Evolutionary conservation across 2,888 invertebrate genomes (phyloP).

Genomic region (Halocaridina rubra): DNA sequence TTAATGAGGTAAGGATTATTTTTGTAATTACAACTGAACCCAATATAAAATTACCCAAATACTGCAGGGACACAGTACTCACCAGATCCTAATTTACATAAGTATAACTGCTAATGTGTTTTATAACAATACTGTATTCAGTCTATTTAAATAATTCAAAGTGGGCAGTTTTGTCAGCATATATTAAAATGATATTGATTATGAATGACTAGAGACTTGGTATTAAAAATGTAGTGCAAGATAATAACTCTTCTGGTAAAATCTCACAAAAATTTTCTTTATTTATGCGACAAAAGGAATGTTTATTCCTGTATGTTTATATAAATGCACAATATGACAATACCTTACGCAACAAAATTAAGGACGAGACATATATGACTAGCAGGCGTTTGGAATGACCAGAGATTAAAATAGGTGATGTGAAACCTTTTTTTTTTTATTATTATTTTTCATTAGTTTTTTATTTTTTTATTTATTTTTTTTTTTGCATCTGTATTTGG

Average conservation of each 20-base stretch:
- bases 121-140: constrained; percentile 49
- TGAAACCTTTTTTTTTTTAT: too few relatives aligned
- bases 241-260: constrained; percentile 49
- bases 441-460: too few relatives aligned
- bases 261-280: constrained; percentile 58
- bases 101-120: too few relatives aligned
- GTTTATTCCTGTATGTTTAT: constrained; percentile 53
- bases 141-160: constrained; percentile 16
- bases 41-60: too few relatives aligned
- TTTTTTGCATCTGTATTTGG: constrained; percentile 48
- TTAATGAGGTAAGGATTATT: too few relatives aligned
- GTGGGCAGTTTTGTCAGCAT: constrained; percentile 53
- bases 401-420: constrained; percentile 51
- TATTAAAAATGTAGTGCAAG: constrained; percentile 53
- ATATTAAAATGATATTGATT: constrained; percentile 54
- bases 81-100: too few relatives aligned
- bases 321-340: constrained; percentile 55
- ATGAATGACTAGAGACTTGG: constrained; percentile 58
- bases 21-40: too few relatives aligned
- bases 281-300: constrained; percentile 60
- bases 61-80: too few relatives aligned
- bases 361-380: constrained; percentile 59
- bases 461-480: too few relatives aligned
- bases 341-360: constrained; percentile 55
- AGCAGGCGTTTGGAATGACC: constrained; percentile 60